Base-by-base conservation (phyloP, 2,888 invertebrate genomes). In the Xylophagus ater region DNA sequence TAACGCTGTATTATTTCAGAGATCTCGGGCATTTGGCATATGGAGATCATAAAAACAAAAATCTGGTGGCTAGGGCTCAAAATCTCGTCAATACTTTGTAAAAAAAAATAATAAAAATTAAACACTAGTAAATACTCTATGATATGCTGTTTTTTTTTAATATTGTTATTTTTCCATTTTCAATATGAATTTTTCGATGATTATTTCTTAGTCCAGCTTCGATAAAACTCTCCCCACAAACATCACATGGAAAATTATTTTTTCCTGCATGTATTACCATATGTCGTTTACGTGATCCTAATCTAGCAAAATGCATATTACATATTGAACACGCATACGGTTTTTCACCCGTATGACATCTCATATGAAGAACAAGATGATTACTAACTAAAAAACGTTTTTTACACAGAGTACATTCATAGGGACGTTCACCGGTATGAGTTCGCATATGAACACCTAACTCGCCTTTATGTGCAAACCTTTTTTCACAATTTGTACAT, bases 71-170 rank as follows among this genome's bases (percentile, higher is more conserved):
- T n/a, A 17, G 18, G 23, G 37, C 13, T 30, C 37, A 6, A 37
- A 7, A 2, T 15, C 6, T 24, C 31, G n/a, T 6, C 23, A 8
- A n/a, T 31, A 31, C 15, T 23, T 33, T n/a, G 12, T 8, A 37
- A 4, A 9, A 24, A 24, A 23, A 14, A 33, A 30, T 30, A 30
- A 37, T 15, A 30, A 13, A 37, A 12, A 21, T 28, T 25, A 8
- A 31, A n/a, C 10, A 18, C 15, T 12, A 13, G 21, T 17, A 30
- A 30, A 31, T 31, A 17, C 17, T 24, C 24, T 23, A 37, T 20
- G 31, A 37, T 37, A 18, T 21, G 23, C 19, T 18, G n/a, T n/a
- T 63, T 68, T 66, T 40, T 42, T 51, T 47, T 55, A 63, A n/a
- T n/a, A n/a, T n/a, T n/a, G n/a, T 17, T 69, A 46, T 4, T 8